Evolutionary conservation across 1,140 invertebrate species (phyloP), one percentile per base, ranked within the genome.

Genomic region (Prorops nasuta): DNA sequence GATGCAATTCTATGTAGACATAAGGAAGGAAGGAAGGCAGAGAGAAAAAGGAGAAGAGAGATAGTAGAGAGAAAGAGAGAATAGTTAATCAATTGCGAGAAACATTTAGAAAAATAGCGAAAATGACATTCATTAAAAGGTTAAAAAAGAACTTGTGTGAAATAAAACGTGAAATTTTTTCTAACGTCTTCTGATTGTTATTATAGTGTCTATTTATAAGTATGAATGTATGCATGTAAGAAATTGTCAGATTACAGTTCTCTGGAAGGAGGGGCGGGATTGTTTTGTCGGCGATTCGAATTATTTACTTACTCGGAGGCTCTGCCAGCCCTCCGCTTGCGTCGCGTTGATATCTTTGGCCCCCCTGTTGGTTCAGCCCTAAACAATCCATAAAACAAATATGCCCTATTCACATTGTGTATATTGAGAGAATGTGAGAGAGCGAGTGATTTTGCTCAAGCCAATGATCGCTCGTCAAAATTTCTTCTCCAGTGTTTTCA

Each of bases 331-430:
- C 71, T 76, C 72, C 76, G 74, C 72, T 76, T 76, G 67, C 76
- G 74, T 69, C 74, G 69, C 60, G 70, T 67, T 63, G 74, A 77
- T 67, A 77, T 74, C 76, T 79, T 79, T 75, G 74, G 68, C 69
- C 74, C 76, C 76, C 76, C 75, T 68, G 74, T 75, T 59, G 75
- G 73, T 74, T 77, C 74, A 72, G 71, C 72, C 75, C 77, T 79
- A 79, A 77, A 79, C 75, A 77, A 55, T 76, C 65, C 70, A 76
- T 54, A 75, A 74, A 76, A 73, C 70, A 74, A 74, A 71, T 62
- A 66, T 57, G 60, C 69, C 71, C 67, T 58, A 45, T 71, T 71
- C 64, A 72, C 45, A 69, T 71, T 63, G 61, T 64, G 65, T 59
- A 65, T 52, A 51, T 63, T n/a, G n/a, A n/a, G n/a, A n/a, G n/a